Evolutionary conservation across 2,888 invertebrate species (phyloP).

Genomic region (Drosophila yooni): DNA sequence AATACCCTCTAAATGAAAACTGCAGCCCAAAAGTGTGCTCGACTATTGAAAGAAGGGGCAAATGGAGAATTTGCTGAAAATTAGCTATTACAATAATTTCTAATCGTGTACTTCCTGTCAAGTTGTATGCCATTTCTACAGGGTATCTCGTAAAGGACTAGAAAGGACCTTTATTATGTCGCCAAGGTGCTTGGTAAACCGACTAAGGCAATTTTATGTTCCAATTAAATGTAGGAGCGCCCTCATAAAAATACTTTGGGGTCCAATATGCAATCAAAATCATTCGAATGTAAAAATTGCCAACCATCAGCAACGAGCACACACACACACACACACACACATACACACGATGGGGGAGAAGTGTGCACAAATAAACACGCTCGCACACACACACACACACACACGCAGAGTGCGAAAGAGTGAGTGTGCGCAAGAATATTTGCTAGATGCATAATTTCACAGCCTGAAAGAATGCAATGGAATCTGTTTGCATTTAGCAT

Average conservation of each 20-base stretch:
- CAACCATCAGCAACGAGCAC: conserved; percentile 28
- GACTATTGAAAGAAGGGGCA: neutral
- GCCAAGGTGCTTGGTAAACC: conserved; percentile 29
- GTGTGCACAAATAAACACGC: conserved; percentile 3
- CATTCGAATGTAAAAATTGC: conserved; percentile 61
- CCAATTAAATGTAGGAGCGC: conserved; percentile 54
- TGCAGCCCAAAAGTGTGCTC: neutral
- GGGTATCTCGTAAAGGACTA: conserved; percentile 2
- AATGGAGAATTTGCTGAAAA: neutral
- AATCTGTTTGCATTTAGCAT: conserved; percentile 60
- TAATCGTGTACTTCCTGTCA: neutral
- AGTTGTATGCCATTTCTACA: neutral
- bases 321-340: neutral
- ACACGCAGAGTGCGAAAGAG: neutral
- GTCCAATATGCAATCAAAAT: conserved; percentile 53
- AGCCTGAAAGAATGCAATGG: conserved; percentile 67
- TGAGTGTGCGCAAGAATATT: conserved; percentile 46
- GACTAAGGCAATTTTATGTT: conserved; percentile 45
- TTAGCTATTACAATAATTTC: neutral
- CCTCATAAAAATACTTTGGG: conserved; percentile 52
- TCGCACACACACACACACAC: conserved; percentile 18
- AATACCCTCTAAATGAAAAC: conserved; percentile 9
- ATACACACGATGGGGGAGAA: neutral
- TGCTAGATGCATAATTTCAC: conserved; percentile 66
- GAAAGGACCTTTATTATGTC: neutral